phyloP scores from a whole-genome alignment of 92 coral and sea anemone species.

The Porites rus region DNA sequence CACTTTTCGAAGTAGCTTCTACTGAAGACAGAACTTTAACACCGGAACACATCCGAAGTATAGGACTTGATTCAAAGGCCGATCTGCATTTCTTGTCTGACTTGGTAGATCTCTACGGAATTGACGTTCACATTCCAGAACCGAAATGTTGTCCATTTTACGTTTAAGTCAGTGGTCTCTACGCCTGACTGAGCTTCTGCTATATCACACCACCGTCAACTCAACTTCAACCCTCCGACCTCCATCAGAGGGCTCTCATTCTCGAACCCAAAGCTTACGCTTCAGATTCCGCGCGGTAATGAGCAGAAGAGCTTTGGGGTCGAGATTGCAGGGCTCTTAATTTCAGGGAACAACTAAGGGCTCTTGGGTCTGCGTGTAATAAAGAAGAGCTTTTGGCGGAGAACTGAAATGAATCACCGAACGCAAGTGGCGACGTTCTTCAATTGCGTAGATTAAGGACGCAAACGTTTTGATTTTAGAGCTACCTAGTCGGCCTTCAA shows the following conservation, averaged over 20 bases:
- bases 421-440: no score
- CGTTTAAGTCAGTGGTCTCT: background rate
- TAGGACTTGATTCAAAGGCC: conserved; percentile 93
- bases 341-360: no score
- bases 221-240: no score
- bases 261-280: background rate
- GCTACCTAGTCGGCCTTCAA: no score
- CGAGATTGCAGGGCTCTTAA: background rate
- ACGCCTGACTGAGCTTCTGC: background rate
- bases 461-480: no score
- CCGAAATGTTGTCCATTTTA: conserved; percentile 95
- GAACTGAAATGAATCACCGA: no score
- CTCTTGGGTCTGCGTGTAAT: no score
- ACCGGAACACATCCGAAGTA: conserved; percentile 76
- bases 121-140: conserved; percentile 87
- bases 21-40: conserved; percentile 88
- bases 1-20: conserved; percentile 94
- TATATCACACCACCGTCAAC: background rate
- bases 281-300: background rate
- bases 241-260: background rate
- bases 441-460: no score
- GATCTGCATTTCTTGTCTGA: conserved; percentile 86
- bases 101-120: conserved; percentile 90
- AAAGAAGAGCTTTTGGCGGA: no score
- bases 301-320: background rate